Evolutionary conservation across 1,140 invertebrate genomes (phyloP).

Genomic region (Drosophila elegans): DNA sequence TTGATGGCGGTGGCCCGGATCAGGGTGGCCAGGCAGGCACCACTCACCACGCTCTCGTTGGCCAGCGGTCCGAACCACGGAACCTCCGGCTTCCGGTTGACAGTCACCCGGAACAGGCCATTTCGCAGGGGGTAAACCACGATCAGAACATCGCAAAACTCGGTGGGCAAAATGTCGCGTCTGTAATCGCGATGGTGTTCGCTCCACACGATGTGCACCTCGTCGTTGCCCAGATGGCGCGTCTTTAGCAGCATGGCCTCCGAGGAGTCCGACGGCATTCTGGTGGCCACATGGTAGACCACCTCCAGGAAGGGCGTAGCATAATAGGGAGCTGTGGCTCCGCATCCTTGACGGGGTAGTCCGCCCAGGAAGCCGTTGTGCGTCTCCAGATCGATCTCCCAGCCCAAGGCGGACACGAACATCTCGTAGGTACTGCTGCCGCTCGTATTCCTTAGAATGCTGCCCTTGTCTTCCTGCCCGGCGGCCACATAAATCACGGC

Average conservation of each 20-base stretch:
- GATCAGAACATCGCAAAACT: constrained; percentile 99
- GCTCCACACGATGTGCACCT: constrained; percentile 99
- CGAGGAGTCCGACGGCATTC: constrained; percentile 95
- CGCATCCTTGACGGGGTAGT: constrained; percentile 95
- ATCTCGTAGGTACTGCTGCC: constrained; percentile 97
- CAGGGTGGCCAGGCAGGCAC: constrained; percentile 92
- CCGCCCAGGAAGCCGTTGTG: constrained; percentile 99
- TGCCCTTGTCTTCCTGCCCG: constrained; percentile 98
- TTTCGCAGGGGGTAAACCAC: constrained; percentile 97
- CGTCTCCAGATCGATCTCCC: constrained; percentile 97
- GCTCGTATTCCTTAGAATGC: constrained; percentile 92
- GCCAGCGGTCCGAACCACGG: constrained; percentile 98
- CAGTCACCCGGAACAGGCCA: constrained; percentile 92
- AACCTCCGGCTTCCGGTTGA: constrained; percentile 94
- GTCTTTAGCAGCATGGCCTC: constrained; percentile 97
- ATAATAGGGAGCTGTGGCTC: constrained; percentile 97
- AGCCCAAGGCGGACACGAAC: constrained; percentile 97
- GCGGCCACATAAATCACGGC: constrained; percentile 99
- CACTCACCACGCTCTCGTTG: constrained; percentile 96
- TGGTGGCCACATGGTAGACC: constrained; percentile 98
- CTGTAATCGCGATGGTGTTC: constrained; percentile 98
- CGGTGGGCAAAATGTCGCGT: constrained; percentile 98
- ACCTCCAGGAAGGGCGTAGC: constrained; percentile 96
- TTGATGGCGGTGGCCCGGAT: constrained; percentile 96
- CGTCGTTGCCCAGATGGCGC: constrained; percentile 98